Evolutionary conservation across 2,797 vertebrate genomes (phyloP).

Genomic region (Gephyroberyx darwinii): DNA sequence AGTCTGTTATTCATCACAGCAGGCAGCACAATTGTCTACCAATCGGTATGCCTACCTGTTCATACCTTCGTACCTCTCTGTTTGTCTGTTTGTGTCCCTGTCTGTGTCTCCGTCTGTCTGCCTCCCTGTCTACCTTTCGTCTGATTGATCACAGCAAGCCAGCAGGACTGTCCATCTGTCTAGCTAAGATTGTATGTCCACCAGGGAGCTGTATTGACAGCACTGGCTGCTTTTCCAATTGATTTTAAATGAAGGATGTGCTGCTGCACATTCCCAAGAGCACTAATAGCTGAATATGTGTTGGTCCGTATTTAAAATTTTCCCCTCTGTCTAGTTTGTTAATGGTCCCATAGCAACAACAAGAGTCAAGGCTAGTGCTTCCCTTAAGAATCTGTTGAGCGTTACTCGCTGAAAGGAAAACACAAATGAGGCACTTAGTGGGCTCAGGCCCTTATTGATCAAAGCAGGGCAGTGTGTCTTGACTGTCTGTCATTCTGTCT

Average conservation of each 20-base stretch:
- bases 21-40: too few species aligned
- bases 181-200: slow-evolving; percentile 26
- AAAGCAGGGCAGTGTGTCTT: slow-evolving; percentile 46
- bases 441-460: slow-evolving; percentile 55
- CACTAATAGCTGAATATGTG: neutral
- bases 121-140: neutral
- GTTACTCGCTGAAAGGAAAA: slow-evolving; percentile 25
- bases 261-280: slow-evolving; percentile 23
- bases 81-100: too few species aligned
- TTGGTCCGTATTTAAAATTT: slow-evolving; percentile 17
- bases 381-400: slow-evolving; percentile 8
- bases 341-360: slow-evolving; percentile 1
- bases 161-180: neutral
- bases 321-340: slow-evolving; percentile 18
- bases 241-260: slow-evolving; percentile 14
- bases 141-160: slow-evolving; percentile 35
- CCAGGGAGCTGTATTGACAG: slow-evolving; percentile 17
- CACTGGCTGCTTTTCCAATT: slow-evolving; percentile 26
- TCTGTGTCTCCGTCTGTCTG: too few species aligned
- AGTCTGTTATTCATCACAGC: too few species aligned
- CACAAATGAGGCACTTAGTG: slow-evolving; percentile 33
- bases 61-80: neutral
- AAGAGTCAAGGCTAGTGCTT: neutral
- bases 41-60: too few species aligned
- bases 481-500: neutral